Percentiles rank a stretch among this genome's conserved stretches.
These are phyloP conservation scores for cat (Felis catus) DNA, from an alignment of 2,113 vertebrate genomes.

Conservation along the genomic window F.catus_Fca126_mat1.0 CM031428.1:17281001-17281500, in stretches of 20 bases:
- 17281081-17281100: neutral
- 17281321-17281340: neutral
- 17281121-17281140: neutral
- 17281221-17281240: neutral
- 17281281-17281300: neutral
- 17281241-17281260: neutral
- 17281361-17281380: neutral
- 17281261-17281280: neutral
- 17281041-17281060: neutral
- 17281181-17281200: neutral
- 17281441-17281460: neutral
- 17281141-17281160: neutral
- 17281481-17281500: neutral
- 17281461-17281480: neutral
- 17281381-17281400: neutral
- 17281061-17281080: neutral
- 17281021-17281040: neutral
- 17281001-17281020: neutral
- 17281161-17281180: neutral
- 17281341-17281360: neutral
- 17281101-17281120: too few species aligned
- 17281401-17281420: neutral
- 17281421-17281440: neutral
- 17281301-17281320: neutral
- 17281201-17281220: neutral